Conservation (phyloP, 30 jellyfish, hydroid and myxozoan species). For the Sanderia malayensis region DNA sequence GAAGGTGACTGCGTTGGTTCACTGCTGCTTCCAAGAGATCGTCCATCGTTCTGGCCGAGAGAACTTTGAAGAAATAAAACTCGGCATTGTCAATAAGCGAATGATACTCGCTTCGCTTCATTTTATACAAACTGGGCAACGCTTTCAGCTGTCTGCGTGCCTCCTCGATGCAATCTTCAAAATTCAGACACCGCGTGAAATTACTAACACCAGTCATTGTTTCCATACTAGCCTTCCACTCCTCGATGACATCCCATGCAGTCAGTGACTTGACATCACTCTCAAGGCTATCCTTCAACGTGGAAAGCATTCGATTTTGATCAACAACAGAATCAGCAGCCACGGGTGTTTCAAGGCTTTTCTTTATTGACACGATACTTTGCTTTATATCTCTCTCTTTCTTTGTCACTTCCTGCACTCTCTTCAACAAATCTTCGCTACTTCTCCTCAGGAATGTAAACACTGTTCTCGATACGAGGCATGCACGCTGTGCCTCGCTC, state of each 20-base stretch:
- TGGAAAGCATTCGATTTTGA: slow-evolving; percentile 6
- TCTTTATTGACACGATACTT: slow-evolving; percentile 3
- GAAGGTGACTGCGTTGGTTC: not conserved
- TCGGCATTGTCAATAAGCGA: slow-evolving; percentile 3
- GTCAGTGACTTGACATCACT: not conserved
- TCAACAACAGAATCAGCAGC: not conserved
- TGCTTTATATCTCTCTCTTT: not conserved
- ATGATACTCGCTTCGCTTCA: not conserved
- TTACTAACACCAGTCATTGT: slow-evolving; percentile 44
- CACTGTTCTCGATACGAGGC: slow-evolving; percentile 37
- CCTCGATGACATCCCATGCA: not conserved
- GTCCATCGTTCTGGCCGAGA: not conserved
- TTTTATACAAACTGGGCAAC: slow-evolving; percentile 32
- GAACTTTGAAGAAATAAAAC: not conserved
- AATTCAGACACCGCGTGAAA: slow-evolving; percentile 52
- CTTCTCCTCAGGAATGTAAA: slow-evolving; percentile 8
- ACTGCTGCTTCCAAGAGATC: not conserved
- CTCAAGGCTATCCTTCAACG: slow-evolving; percentile 11
- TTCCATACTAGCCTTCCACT: slow-evolving; percentile 54
- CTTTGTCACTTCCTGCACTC: not conserved
- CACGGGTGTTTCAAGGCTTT: not conserved
- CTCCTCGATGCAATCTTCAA: slow-evolving; percentile 53
- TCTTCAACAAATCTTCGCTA: not conserved
- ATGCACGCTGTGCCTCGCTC: slow-evolving; percentile 32
- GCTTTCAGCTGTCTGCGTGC: slow-evolving; percentile 30